phyloP scores from a whole-genome alignment of 64 coral and sea anemone species.

The Montipora efflorescens region DNA sequence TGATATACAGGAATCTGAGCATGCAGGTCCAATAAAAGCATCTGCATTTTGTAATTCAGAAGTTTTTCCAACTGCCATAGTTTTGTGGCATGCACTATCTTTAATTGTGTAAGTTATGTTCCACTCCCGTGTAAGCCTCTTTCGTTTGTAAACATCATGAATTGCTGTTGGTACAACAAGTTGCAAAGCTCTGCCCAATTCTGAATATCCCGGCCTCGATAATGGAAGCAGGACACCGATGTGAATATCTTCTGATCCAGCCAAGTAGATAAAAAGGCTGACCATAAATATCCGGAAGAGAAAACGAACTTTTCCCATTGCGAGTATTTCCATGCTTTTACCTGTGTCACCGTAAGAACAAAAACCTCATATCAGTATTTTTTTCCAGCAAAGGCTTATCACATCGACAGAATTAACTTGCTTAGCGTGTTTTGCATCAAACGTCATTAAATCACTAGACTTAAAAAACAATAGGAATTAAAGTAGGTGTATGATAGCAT shows the following conservation, averaged over 20 bases:
- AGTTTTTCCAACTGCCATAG: slow-evolving; percentile 54
- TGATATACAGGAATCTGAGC: slow-evolving; percentile 68
- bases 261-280: slow-evolving; percentile 1
- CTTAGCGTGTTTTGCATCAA: too few relatives aligned
- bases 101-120: slow-evolving; percentile 67
- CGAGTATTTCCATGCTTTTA: neutral
- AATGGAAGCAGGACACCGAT: slow-evolving; percentile 66
- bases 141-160: slow-evolving; percentile 48
- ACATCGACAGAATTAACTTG: too few relatives aligned
- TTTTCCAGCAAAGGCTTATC: too few relatives aligned
- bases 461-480: too few relatives aligned
- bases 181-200: slow-evolving; percentile 68
- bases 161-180: slow-evolving; percentile 58
- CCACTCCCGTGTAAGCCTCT: slow-evolving; percentile 53
- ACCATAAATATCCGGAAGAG: neutral
- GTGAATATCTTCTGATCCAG: neutral
- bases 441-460: too few relatives aligned
- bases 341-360: neutral
- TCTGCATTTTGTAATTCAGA: slow-evolving; percentile 62
- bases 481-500: too few relatives aligned
- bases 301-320: neutral
- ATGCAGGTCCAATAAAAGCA: slow-evolving; percentile 86
- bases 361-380: too few relatives aligned
- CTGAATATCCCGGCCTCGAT: slow-evolving; percentile 34
- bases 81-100: slow-evolving; percentile 74